Conservation (phyloP, 1,140 invertebrate genomes). For the Harpegnathos saltator region DNA sequence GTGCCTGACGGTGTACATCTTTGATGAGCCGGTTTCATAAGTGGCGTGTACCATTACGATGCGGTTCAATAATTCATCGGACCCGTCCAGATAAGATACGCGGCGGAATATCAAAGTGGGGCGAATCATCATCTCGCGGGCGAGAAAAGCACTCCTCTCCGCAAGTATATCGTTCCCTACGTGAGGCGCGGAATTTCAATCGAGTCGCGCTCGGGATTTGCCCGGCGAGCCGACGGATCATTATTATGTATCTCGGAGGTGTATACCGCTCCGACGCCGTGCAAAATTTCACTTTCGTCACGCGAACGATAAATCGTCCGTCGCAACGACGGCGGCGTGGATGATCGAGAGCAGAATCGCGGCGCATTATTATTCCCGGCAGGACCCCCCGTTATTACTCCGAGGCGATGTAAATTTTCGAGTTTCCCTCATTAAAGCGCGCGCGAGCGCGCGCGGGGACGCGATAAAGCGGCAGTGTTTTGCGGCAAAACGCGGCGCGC, state of each 20-base stretch:
- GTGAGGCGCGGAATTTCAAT: not conserved
- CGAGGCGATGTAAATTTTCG: not conserved
- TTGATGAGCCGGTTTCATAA: slow-evolving; percentile 29
- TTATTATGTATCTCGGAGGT: too few relatives aligned
- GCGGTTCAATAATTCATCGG: slow-evolving; percentile 37
- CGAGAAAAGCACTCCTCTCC: not conserved
- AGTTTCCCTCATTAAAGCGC: not conserved
- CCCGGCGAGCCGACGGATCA: too few relatives aligned
- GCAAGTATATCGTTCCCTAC: not conserved
- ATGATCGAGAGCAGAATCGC: too few relatives aligned
- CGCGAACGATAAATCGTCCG: too few relatives aligned
- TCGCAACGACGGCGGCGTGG: too few relatives aligned
- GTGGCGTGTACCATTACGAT: slow-evolving; percentile 7
- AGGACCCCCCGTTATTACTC: not conserved
- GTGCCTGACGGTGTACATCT: slow-evolving; percentile 5
- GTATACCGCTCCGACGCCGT: too few relatives aligned
- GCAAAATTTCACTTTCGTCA: not conserved
- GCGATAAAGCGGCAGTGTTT: not conserved
- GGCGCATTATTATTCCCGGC: too few relatives aligned
- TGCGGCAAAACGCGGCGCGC: not conserved
- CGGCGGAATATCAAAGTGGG: slow-evolving; percentile 11
- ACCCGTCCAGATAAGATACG: slow-evolving; percentile 20
- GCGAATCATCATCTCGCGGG: not conserved
- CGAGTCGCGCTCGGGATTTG: not conserved
- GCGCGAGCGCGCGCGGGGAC: not conserved